These are phyloP conservation scores for Dinoponera quadriceps DNA, from an alignment of 1,140 invertebrate genomes.

Conservation along the genomic window DNA sequence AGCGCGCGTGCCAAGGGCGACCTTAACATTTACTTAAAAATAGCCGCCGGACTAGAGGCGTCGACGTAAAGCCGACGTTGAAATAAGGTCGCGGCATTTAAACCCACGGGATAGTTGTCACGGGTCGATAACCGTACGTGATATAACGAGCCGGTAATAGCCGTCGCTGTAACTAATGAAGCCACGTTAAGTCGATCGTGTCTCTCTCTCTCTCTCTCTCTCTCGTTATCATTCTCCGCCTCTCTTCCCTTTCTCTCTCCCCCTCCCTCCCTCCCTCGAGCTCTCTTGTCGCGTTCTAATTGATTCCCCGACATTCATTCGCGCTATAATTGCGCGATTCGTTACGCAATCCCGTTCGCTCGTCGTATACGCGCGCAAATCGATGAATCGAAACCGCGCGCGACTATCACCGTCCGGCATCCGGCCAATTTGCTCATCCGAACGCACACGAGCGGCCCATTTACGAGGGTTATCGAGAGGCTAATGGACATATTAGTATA, in stretches of 20 bases:
- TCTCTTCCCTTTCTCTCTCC: neutral
- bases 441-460: neutral
- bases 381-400: constrained; percentile 34
- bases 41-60: neutral
- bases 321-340: constrained; percentile 41
- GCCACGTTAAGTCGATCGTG: constrained; percentile 34
- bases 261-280: neutral
- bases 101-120: constrained; percentile 27
- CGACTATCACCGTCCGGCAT: constrained; percentile 9
- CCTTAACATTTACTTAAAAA: constrained; percentile 55
- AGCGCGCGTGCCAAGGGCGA: constrained; percentile 3
- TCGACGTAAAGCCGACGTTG: constrained; percentile 20
- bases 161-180: constrained; percentile 47
- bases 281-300: constrained; percentile 19
- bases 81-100: constrained; percentile 45
- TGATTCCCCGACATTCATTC: constrained; percentile 37
- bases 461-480: neutral
- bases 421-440: constrained; percentile 25
- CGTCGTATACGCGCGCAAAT: constrained; percentile 6
- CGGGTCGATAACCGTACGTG: constrained; percentile 32
- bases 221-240: neutral
- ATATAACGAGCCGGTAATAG: constrained; percentile 34
- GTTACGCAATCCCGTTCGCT: constrained; percentile 32
- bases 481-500: neutral
- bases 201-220: neutral